A percentile compares a stretch with the other conserved stretches of the same genome.
These are phyloP conservation scores for Momotus momota DNA, from an alignment of 2,797 vertebrate genomes.

Conservation along the genomic window DNA sequence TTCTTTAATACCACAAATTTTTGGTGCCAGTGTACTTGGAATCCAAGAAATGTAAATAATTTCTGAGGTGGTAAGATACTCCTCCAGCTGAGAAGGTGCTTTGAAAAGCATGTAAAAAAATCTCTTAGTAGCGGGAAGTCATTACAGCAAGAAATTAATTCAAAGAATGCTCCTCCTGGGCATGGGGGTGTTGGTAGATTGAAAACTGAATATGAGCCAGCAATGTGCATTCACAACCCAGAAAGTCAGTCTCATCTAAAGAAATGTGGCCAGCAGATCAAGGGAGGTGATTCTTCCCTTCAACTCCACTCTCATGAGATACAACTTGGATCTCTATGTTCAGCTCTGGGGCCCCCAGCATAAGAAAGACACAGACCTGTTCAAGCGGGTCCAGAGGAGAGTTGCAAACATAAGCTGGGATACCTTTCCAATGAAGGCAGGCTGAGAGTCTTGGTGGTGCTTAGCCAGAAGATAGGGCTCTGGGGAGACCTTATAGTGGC, in stretches of 20 bases:
- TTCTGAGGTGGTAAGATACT: neutral
- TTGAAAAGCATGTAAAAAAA: slow-evolving; percentile 20
- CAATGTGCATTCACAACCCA: neutral
- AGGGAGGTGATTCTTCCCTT: neutral
- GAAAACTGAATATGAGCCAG: neutral
- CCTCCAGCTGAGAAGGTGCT: neutral
- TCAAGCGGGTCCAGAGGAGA: neutral
- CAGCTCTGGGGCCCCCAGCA: neutral
- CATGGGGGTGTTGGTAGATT: neutral
- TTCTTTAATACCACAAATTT: neutral
- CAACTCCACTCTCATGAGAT: neutral
- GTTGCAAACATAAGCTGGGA: too few relatives aligned
- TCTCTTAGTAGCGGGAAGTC: neutral
- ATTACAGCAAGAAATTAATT: slow-evolving; percentile 24
- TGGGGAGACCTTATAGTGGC: too few relatives aligned
- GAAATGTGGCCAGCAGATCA: neutral
- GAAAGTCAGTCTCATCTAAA: neutral
- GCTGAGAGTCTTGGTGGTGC: too few relatives aligned
- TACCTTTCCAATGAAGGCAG: too few relatives aligned
- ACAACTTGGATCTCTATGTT: neutral
- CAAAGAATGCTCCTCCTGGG: slow-evolving; percentile 3
- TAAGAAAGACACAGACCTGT: neutral
- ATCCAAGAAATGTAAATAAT: neutral
- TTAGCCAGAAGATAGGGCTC: too few relatives aligned
- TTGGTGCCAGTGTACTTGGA: neutral